phyloP scores from a whole-genome alignment of 2,113 vertebrate species.

The Otocyon megalotis region DNA sequence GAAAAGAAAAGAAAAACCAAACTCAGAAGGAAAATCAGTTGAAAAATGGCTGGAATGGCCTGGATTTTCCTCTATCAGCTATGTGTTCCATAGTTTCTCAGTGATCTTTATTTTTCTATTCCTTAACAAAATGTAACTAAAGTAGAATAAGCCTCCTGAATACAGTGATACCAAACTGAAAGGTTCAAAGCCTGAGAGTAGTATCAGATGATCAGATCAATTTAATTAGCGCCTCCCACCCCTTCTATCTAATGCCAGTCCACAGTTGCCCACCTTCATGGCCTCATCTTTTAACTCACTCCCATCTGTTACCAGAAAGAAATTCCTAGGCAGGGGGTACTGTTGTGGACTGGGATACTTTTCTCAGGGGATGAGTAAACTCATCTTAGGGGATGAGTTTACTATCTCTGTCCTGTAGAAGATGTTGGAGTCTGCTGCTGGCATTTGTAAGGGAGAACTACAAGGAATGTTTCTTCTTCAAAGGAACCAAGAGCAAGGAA shows the following conservation, averaged over 20 bases:
- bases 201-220: not conserved
- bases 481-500: slow-evolving; percentile 56
- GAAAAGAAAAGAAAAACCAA: not conserved
- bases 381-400: slow-evolving; percentile 8
- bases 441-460: not conserved
- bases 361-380: slow-evolving; percentile 22
- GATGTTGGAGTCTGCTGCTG: not conserved
- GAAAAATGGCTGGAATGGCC: not conserved
- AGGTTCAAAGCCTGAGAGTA: not conserved
- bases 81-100: not conserved
- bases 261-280: not conserved
- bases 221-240: not conserved
- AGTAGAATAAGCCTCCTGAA: not conserved
- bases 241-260: not conserved
- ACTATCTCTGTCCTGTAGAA: slow-evolving; percentile 49
- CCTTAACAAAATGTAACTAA: not conserved
- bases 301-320: slow-evolving; percentile 13
- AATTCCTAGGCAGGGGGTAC: not conserved
- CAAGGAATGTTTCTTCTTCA: slow-evolving; percentile 58
- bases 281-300: slow-evolving; percentile 1
- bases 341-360: slow-evolving; percentile 19
- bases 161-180: not conserved
- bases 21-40: not conserved
- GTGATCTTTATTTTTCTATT: slow-evolving; percentile 7
- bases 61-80: not conserved